Evolutionary conservation across 2,888 invertebrate species (phyloP).

Genomic region (Polyploca ridens): DNA sequence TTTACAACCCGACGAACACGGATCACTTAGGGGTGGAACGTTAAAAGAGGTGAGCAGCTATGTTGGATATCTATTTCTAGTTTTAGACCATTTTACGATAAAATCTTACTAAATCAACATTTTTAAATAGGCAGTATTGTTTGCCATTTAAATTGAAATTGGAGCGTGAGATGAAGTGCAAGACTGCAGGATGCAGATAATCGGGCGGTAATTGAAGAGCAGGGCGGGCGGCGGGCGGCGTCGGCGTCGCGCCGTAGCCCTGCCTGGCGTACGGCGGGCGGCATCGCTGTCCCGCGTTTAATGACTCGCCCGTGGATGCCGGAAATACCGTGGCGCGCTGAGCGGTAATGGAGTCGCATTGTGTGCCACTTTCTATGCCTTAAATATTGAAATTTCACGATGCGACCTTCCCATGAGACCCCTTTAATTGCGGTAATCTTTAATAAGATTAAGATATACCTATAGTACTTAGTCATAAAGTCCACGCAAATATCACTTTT

Average conservation of each 20-base stretch:
- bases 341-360: conserved; percentile 77
- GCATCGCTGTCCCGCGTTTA: conserved; percentile 58
- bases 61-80: not conserved
- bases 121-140: conserved; percentile 17
- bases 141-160: conserved; percentile 42
- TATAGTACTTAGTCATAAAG: not conserved
- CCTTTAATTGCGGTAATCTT: conserved; percentile 46
- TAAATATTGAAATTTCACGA: conserved; percentile 79
- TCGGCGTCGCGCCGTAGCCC: conserved; percentile 25
- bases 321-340: conserved; percentile 79
- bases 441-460: not conserved
- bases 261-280: not conserved
- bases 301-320: conserved; percentile 77
- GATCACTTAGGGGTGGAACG: conserved; percentile 91
- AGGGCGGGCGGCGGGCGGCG: conserved; percentile 36
- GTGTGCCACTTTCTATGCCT: conserved; percentile 77
- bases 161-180: conserved; percentile 42
- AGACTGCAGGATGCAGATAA: conserved; percentile 58
- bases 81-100: not conserved
- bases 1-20: conserved; percentile 93
- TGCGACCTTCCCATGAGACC: conserved; percentile 60
- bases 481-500: not conserved
- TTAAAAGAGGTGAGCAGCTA: conserved; percentile 87
- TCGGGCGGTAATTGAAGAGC: conserved; percentile 73
- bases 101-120: not conserved